Evolutionary conservation across 2,797 vertebrate genomes (phyloP), one percentile per base, ranked within the genome.

Genomic region (Eulemur albifrons): DNA sequence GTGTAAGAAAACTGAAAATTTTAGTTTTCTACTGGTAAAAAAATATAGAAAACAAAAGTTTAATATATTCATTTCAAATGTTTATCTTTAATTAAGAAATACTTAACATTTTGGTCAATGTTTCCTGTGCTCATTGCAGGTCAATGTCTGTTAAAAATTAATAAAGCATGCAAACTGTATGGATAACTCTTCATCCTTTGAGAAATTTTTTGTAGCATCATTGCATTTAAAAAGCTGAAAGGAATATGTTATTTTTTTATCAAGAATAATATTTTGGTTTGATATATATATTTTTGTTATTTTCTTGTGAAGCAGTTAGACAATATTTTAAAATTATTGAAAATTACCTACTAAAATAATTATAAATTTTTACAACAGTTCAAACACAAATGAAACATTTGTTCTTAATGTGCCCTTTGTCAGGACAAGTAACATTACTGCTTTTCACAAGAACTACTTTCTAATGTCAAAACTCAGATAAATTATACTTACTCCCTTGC

Each of bases 401-500:
- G 43, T 89, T 77, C 38, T 80, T 69, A 92, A 83, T 69, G 0
- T 48, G 8, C 7, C 15, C 40, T 59, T 20, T 45, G 4, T 63
- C 1, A 73, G 65, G 17, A 2, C 38, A 38, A 50, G 69, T 88
- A 4, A 61, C 6, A 17, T 2, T 48, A 40, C 3, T 81, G 87
- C 21, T 14, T 97, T 96, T 83, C 12, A 67, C 20, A 93, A 48
- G 59, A 76, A 54, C 38, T 48, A 0, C 21, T 54, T 0, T 9
- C 0, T 90, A 54, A 69, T 87, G 54, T 96, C 54, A 76, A 92
- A 97, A 96, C 38, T 30, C 0, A 83, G 2, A 0, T 52, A 96
- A 97, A 88, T 94, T 93, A 87, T 82, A 54, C 9, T 38, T 92
- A 90, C 70, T 88, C 91, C 30, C 9, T 63, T 9, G 70, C 48